These are phyloP conservation scores for Phrynosoma platyrhinos DNA, from an alignment of 2,113 vertebrate genomes.

Conservation along the genomic window DNA sequence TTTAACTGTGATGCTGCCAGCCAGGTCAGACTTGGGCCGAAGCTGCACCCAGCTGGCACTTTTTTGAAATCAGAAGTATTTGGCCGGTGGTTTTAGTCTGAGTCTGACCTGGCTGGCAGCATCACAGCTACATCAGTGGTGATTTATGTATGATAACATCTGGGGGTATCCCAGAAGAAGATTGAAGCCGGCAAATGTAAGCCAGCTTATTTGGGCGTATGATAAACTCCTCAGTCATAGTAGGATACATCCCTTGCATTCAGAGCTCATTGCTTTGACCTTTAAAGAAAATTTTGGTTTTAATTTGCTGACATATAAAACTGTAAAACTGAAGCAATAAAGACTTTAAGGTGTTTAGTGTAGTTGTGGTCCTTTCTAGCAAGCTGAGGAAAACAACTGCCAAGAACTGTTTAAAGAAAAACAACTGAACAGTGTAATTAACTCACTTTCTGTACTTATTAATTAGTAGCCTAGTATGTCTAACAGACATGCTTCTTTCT, in stretches of 20 bases:
- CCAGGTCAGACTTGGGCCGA: too few relatives aligned
- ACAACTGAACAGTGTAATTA: slow-evolving; percentile 58
- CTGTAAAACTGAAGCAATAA: background rate
- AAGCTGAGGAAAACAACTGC: slow-evolving; percentile 15
- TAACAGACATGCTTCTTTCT: slow-evolving; percentile 48
- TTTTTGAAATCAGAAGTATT: too few relatives aligned
- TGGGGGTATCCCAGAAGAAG: too few relatives aligned
- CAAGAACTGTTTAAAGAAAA: slow-evolving; percentile 11
- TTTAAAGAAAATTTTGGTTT: slow-evolving; percentile 19
- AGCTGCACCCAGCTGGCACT: too few relatives aligned
- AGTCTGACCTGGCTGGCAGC: too few relatives aligned
- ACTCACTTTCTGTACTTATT: slow-evolving; percentile 58
- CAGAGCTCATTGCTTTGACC: background rate
- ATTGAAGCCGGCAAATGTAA: too few relatives aligned
- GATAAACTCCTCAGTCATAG: too few relatives aligned
- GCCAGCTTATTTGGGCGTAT: too few relatives aligned
- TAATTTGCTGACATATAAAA: background rate
- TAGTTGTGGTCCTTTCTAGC: background rate
- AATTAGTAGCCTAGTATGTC: slow-evolving; percentile 71
- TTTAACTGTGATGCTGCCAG: too few relatives aligned
- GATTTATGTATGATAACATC: too few relatives aligned
- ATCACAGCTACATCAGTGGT: too few relatives aligned
- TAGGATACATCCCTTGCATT: background rate
- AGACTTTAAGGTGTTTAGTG: background rate
- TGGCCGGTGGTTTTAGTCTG: too few relatives aligned